Base-by-base conservation (phyloP, 2,888 invertebrate genomes). In the Hypselothyrea guttata region DNA sequence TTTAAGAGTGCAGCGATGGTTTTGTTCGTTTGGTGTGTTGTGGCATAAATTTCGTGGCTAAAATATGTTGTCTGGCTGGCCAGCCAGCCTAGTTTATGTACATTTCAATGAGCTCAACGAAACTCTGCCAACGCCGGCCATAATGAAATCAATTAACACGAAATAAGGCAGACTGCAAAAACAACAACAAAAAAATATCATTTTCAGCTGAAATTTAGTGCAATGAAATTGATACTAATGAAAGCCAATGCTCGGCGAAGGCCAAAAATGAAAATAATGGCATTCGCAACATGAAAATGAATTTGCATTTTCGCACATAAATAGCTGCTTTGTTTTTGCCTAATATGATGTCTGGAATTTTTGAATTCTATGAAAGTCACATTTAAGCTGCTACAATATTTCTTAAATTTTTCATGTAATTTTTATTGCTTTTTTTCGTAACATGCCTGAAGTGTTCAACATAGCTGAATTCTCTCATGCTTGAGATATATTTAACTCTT, bases 41-140 rank as follows among this genome's bases (percentile, higher is more conserved):
- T 57, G 61, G 84, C 77, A 77, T 77, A 77, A 84, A 77, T 84
- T 70, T 84, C 69, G 61, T 76, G 70, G 81, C 84, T 77, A 79
- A 77, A 77, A 72, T 81, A 64, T 59, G 69, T 76, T 60, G 62
- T 62, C 49, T 49, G 54, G 46, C 59, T 52, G 59, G 40, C 42
- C 51, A 37, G 53, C 62, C 48, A 61, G 68, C 56, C 68, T 68
- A 47, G 81, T 71, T 83, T 79, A 82, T 79, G 22, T 62, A 47
- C 52, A 41, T 47, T 71, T 49, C 34, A 27, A 30, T 41, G 44
- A 28, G 15, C n/a, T 35, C 15, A 8, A 4, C 16, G 35, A 42
- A 42, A 49, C 31, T 40, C 16, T 15, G 31, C 22, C n/a, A n/a
- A n/a, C n/a, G n/a, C n/a, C n/a, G n/a, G n/a, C n/a, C 40, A 41